phyloP scores from a whole-genome alignment of 2,797 vertebrate genomes.

The Acrossocheilus wenchowensis region DNA sequence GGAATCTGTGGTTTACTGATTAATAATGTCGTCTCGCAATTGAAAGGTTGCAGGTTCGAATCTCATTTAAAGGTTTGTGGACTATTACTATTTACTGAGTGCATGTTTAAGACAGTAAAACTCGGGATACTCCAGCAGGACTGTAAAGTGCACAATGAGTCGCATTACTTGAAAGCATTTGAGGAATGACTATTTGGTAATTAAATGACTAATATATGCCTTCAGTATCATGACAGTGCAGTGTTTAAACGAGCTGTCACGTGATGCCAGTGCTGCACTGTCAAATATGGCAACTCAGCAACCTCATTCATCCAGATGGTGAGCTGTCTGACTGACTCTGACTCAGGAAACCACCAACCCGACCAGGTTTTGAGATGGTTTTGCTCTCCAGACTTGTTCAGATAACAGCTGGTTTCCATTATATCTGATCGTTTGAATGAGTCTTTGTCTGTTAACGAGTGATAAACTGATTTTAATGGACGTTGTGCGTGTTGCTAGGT shows the following conservation, averaged over 20 bases:
- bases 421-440: neutral
- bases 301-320: conserved; percentile 27
- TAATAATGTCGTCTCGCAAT: neutral
- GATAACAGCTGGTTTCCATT: neutral
- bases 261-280: neutral
- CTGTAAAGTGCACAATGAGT: too few species aligned
- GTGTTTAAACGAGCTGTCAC: conserved; percentile 11
- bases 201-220: neutral
- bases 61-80: too few species aligned
- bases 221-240: neutral
- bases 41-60: neutral
- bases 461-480: neutral
- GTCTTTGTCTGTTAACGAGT: neutral
- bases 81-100: neutral
- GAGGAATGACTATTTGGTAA: neutral
- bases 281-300: conserved; percentile 34
- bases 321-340: neutral
- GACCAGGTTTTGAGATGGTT: neutral
- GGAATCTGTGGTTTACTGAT: too few species aligned
- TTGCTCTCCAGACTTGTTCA: too few species aligned
- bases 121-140: neutral
- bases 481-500: neutral
- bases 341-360: neutral
- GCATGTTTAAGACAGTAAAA: neutral
- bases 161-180: neutral